phyloP scores from a whole-genome alignment of 53 echinoderm and acorn worm species.

The Holothuria scabra region DNA sequence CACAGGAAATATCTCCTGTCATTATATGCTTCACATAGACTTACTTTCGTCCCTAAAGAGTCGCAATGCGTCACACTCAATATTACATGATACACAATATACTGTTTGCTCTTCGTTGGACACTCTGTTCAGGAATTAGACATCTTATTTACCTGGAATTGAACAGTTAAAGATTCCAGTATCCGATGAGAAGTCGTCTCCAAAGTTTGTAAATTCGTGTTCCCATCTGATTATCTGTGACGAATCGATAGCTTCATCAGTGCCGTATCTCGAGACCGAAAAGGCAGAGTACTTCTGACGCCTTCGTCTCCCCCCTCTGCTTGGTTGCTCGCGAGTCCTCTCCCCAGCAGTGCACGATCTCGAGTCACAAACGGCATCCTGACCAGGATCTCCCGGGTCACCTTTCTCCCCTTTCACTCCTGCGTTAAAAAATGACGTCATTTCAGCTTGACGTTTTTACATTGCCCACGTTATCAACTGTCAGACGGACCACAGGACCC shows the following conservation, averaged over 20 bases:
- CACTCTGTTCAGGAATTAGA: too few relatives aligned
- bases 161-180: conserved; percentile 86
- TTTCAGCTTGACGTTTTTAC: not conserved
- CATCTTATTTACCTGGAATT: conserved; percentile 63
- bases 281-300: conserved; percentile 58
- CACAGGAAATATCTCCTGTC: too few relatives aligned
- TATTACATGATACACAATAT: too few relatives aligned
- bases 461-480: too few relatives aligned
- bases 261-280: conserved; percentile 74
- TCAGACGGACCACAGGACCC: too few relatives aligned
- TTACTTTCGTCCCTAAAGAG: too few relatives aligned
- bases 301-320: not conserved
- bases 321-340: conserved; percentile 6
- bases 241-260: conserved; percentile 60
- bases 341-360: conserved; percentile 13
- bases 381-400: conserved; percentile 42
- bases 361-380: conserved; percentile 37
- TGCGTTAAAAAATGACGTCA: not conserved
- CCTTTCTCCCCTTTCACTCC: conserved; percentile 32
- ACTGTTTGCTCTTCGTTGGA: too few relatives aligned
- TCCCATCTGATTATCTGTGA: conserved; percentile 77
- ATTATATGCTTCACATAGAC: too few relatives aligned
- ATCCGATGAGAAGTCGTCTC: conserved; percentile 71
- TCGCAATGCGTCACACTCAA: too few relatives aligned
- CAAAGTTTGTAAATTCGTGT: conserved; percentile 74